These are phyloP conservation scores for Diploptera punctata DNA, from an alignment of 2,888 invertebrate species.

Conservation along the genomic window DNA sequence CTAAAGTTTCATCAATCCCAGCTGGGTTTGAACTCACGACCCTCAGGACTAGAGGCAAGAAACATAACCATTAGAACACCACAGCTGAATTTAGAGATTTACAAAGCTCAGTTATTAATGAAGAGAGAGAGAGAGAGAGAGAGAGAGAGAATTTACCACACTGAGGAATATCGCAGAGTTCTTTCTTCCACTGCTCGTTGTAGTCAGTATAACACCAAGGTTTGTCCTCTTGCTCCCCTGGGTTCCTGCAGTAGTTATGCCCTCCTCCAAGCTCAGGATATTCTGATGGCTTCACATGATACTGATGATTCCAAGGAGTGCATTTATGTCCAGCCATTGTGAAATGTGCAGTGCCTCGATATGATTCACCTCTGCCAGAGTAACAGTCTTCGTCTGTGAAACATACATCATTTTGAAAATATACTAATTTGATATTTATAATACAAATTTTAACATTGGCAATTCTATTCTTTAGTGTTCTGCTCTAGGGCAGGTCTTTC, in stretches of 20 bases:
- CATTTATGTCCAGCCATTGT: constrained; percentile 59
- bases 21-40: too few species aligned
- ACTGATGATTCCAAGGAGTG: constrained; percentile 84
- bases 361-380: constrained; percentile 84
- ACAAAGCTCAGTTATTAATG: too few species aligned
- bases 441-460: too few species aligned
- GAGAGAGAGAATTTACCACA: constrained; percentile 67
- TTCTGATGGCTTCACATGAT: constrained; percentile 75
- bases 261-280: constrained; percentile 85
- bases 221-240: constrained; percentile 76
- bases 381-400: constrained; percentile 85
- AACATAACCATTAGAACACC: too few species aligned
- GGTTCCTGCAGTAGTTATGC: constrained; percentile 91
- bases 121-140: too few species aligned
- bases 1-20: too few species aligned
- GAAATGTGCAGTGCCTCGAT: constrained; percentile 72
- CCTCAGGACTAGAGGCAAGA: too few species aligned
- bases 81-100: too few species aligned
- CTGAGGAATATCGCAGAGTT: constrained; percentile 85
- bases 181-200: constrained; percentile 74
- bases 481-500: too few species aligned
- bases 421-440: too few species aligned
- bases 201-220: constrained; percentile 84
- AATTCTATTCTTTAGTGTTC: too few species aligned
- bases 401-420: too few species aligned